Evolutionary conservation across 2,888 invertebrate genomes (phyloP).

Genomic region (Tenodera sinensis): DNA sequence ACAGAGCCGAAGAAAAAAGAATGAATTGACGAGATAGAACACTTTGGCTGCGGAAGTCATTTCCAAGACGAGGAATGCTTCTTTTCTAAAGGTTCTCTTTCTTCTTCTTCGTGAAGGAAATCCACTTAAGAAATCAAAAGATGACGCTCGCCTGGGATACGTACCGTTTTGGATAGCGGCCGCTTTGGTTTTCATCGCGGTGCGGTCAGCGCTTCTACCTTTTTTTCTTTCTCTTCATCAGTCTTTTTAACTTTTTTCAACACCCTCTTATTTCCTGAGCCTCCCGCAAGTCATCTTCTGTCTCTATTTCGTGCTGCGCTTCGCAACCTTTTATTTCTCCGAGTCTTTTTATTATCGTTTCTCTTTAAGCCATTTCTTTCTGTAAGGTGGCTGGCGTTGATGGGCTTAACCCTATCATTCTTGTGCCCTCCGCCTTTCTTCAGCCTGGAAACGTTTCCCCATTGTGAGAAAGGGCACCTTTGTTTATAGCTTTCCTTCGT

Average conservation of each 20-base stretch:
- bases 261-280: background rate
- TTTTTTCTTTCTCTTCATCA: background rate
- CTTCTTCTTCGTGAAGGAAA: background rate
- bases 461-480: background rate
- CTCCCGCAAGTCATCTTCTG: background rate
- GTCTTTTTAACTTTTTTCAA: background rate
- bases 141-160: background rate
- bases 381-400: background rate
- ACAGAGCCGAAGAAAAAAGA: background rate
- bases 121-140: conserved; percentile 17
- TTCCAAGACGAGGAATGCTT: background rate
- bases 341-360: background rate
- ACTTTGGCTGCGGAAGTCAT: background rate
- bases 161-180: background rate
- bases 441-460: background rate
- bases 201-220: background rate
- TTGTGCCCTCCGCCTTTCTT: background rate
- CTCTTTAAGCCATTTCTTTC: background rate
- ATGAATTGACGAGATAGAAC: background rate
- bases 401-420: background rate
- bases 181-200: background rate
- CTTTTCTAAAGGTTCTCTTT: background rate
- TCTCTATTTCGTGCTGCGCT: background rate
- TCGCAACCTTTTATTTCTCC: background rate
- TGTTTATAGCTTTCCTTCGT: background rate